These are phyloP conservation scores for Ceyx melanurus DNA, from an alignment of 2,113 vertebrate genomes.

Conservation along the genomic window DNA sequence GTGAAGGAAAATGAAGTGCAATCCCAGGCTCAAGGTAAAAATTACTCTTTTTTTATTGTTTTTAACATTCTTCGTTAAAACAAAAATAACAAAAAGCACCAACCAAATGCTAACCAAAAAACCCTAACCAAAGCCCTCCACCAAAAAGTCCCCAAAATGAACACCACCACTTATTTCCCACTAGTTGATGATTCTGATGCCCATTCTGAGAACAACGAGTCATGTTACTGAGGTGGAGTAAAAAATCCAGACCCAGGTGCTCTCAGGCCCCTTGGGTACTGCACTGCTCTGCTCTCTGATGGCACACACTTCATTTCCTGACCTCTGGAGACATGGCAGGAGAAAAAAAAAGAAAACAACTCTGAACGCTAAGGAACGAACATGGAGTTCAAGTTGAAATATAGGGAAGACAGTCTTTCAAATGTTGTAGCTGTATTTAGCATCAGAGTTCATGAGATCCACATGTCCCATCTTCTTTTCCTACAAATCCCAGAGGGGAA, in stretches of 20 bases:
- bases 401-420: conserved; percentile 40
- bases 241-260: neutral
- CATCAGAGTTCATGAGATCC: conserved; percentile 71
- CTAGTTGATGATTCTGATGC: neutral
- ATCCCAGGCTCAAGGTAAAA: neutral
- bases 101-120: too few species aligned
- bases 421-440: conserved; percentile 66
- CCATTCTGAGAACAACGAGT: neutral
- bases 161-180: neutral
- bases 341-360: neutral
- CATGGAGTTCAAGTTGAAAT: conserved; percentile 38
- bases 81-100: neutral
- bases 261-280: neutral
- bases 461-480: conserved; percentile 69
- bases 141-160: neutral
- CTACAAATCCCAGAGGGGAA: conserved; percentile 62
- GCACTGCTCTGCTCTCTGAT: neutral
- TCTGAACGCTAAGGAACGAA: conserved; percentile 22
- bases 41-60: neutral
- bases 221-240: neutral
- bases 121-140: too few species aligned
- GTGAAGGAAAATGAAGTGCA: conserved; percentile 2
- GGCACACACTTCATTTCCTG: conserved; percentile 49
- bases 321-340: neutral
- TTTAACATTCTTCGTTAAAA: neutral